Conservation (phyloP, 1,140 invertebrate species). For the Platyura marginata region DNA sequence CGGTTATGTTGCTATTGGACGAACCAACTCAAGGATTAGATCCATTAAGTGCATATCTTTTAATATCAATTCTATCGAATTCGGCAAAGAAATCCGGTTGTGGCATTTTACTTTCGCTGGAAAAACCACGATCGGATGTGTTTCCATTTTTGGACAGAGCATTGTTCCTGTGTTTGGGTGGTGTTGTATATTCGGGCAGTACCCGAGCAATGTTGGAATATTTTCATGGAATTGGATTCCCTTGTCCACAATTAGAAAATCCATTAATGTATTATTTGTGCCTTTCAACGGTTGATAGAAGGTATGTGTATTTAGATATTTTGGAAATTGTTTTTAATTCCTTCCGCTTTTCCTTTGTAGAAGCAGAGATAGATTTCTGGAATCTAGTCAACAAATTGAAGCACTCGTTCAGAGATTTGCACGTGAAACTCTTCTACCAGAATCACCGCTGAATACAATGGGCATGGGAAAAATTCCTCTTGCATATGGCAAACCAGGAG, state of each 20-base stretch:
- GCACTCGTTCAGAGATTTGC: slow-evolving; percentile 83
- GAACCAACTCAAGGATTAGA: slow-evolving; percentile 83
- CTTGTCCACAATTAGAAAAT: slow-evolving; percentile 81
- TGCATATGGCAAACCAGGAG: slow-evolving; percentile 51
- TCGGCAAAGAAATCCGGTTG: slow-evolving; percentile 79
- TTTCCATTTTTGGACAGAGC: slow-evolving; percentile 70
- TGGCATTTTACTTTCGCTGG: slow-evolving; percentile 76
- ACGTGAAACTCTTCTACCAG: slow-evolving; percentile 37
- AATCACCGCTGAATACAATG: slow-evolving; percentile 26
- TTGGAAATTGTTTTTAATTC: neutral
- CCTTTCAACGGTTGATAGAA: slow-evolving; percentile 75
- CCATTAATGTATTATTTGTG: slow-evolving; percentile 89
- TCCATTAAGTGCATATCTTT: slow-evolving; percentile 78
- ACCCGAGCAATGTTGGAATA: slow-evolving; percentile 81
- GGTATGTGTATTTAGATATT: slow-evolving; percentile 35
- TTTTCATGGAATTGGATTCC: slow-evolving; percentile 78
- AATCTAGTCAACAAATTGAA: slow-evolving; percentile 83
- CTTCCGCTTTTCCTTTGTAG: slow-evolving; percentile 9
- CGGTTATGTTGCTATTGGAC: slow-evolving; percentile 72
- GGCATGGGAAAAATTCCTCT: slow-evolving; percentile 49
- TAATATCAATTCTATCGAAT: slow-evolving; percentile 81
- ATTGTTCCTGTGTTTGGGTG: slow-evolving; percentile 67
- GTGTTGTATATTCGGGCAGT: slow-evolving; percentile 78
- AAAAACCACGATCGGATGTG: slow-evolving; percentile 83
- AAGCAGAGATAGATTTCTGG: slow-evolving; percentile 64